phyloP scores from a whole-genome alignment of 2,888 invertebrate species.

The Drosophila paracracens region DNA sequence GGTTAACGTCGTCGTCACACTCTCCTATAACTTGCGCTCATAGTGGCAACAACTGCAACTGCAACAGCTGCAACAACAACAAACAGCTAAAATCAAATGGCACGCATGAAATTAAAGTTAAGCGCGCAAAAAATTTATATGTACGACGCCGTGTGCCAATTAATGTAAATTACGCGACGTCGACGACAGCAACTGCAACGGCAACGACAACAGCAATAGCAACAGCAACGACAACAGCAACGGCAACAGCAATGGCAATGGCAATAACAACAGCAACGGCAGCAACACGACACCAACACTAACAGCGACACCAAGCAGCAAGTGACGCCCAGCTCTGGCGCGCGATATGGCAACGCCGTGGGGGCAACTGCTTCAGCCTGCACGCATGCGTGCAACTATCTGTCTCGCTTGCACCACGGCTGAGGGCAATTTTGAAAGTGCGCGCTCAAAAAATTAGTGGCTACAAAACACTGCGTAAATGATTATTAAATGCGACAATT shows the following conservation, averaged over 20 bases:
- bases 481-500: constrained; percentile 78
- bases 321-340: constrained; percentile 59
- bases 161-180: constrained; percentile 79
- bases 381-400: constrained; percentile 51
- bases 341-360: constrained; percentile 76
- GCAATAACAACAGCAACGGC: constrained; percentile 26
- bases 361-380: constrained; percentile 46
- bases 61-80: constrained; percentile 22
- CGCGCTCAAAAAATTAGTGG: constrained; percentile 71
- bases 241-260: background rate
- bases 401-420: constrained; percentile 15
- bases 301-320: constrained; percentile 32
- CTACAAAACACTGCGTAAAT: constrained; percentile 69
- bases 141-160: constrained; percentile 79
- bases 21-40: constrained; percentile 65
- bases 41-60: constrained; percentile 39
- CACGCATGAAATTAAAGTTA: constrained; percentile 80
- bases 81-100: constrained; percentile 73
- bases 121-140: constrained; percentile 76
- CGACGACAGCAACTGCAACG: constrained; percentile 61
- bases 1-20: constrained; percentile 21
- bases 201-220: constrained; percentile 33
- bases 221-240: constrained; percentile 28
- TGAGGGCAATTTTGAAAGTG: constrained; percentile 70
- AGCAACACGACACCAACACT: constrained; percentile 56